A percentile compares a stretch with the other conserved stretches of the same genome.
Evolutionary conservation across 2,888 invertebrate genomes (phyloP).

Genomic region (Megamerina dolium): DNA sequence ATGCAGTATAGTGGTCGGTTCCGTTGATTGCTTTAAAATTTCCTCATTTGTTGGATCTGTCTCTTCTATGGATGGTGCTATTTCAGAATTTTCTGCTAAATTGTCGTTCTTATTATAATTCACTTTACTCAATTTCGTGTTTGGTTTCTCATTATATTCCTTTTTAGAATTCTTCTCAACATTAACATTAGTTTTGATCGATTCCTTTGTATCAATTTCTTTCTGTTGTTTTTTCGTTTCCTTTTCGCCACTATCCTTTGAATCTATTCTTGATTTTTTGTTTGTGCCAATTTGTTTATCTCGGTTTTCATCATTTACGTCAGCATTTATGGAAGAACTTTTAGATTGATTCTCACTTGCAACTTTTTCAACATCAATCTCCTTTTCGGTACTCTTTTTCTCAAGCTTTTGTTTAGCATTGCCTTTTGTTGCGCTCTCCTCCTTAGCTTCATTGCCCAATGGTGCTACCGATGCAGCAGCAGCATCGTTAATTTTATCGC

Average conservation of each 20-base stretch:
- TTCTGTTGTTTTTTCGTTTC: too few relatives aligned
- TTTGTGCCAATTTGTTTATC: too few relatives aligned
- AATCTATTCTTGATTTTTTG: too few relatives aligned
- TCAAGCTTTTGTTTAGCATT: not conserved
- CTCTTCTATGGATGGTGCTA: not conserved
- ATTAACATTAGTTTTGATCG: too few relatives aligned
- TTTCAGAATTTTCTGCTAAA: not conserved
- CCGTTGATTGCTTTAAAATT: slow-evolving; percentile 1
- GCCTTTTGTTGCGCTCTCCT: not conserved
- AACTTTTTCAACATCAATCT: slow-evolving; percentile 1
- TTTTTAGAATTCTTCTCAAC: too few relatives aligned
- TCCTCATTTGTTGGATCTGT: not conserved
- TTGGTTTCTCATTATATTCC: too few relatives aligned
- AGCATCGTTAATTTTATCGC: not conserved
- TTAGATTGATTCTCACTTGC: slow-evolving; percentile 1
- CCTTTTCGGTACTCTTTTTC: slow-evolving; percentile 3
- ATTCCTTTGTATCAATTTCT: too few relatives aligned
- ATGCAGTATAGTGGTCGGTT: too few relatives aligned
- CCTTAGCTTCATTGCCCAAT: not conserved
- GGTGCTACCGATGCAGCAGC: not conserved
- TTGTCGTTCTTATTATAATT: not conserved
- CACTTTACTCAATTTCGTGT: not conserved
- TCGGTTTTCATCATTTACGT: too few relatives aligned
- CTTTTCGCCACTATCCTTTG: too few relatives aligned
- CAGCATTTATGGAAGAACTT: not conserved